These are phyloP conservation scores for Lasioglossum zephyrum DNA, from an alignment of 2,888 invertebrate species.

Conservation along the genomic window DNA sequence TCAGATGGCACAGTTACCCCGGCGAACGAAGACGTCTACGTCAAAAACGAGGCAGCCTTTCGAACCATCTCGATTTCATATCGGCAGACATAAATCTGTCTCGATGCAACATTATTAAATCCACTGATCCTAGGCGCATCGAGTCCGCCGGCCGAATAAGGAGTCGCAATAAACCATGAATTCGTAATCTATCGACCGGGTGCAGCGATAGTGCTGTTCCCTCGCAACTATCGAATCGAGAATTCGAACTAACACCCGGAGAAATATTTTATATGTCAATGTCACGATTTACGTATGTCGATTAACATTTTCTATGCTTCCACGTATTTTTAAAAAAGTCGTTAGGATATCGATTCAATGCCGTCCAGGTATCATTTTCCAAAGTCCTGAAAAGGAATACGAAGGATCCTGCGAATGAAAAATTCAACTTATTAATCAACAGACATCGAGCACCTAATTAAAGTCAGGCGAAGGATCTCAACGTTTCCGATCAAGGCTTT, in stretches of 20 bases:
- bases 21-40: conserved; percentile 57
- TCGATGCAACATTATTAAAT: conserved; percentile 56
- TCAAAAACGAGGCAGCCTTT: conserved; percentile 52
- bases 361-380: background rate
- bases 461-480: background rate
- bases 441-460: background rate
- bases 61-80: conserved; percentile 61
- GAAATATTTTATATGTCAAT: background rate
- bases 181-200: conserved; percentile 43
- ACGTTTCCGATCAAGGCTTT: background rate
- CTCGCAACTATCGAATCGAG: background rate
- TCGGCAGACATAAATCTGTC: conserved; percentile 56
- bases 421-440: background rate
- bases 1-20: conserved; percentile 56
- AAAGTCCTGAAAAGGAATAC: background rate
- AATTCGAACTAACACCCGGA: background rate
- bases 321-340: background rate
- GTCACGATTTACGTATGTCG: background rate
- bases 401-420: background rate
- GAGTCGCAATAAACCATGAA: conserved; percentile 35
- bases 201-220: background rate
- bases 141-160: conserved; percentile 40
- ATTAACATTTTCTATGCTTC: background rate
- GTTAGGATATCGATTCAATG: background rate
- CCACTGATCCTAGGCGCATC: conserved; percentile 29